Conservation (phyloP, 2,888 invertebrate genomes). For the Caradrina clavipalpis region DNA sequence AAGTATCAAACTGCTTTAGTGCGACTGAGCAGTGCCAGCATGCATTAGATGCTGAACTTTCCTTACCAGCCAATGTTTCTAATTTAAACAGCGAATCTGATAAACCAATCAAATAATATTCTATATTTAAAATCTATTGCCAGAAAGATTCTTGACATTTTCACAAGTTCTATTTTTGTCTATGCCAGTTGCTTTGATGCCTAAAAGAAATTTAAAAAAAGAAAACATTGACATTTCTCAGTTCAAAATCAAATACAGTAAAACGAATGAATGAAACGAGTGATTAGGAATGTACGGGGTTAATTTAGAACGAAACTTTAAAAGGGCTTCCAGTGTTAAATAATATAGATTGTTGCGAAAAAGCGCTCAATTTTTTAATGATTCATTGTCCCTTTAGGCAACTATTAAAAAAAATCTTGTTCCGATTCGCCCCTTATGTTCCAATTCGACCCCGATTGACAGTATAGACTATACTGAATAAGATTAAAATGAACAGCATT, state of each 20-base stretch:
- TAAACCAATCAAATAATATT: slow-evolving; percentile 55
- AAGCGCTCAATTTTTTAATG: too few species aligned
- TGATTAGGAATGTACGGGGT: too few species aligned
- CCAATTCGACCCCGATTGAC: too few species aligned
- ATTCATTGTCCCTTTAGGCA: too few species aligned
- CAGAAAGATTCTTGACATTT: slow-evolving; percentile 19
- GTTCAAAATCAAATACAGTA: too few species aligned
- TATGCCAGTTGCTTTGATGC: slow-evolving; percentile 51
- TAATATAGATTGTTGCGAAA: too few species aligned
- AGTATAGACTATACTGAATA: background rate
- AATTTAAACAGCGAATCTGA: slow-evolving; percentile 42
- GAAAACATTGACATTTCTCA: too few species aligned
- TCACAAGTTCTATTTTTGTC: slow-evolving; percentile 2
- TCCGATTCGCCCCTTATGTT: too few species aligned
- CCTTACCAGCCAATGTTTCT: slow-evolving; percentile 44
- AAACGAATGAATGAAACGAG: too few species aligned
- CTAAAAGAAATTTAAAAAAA: background rate
- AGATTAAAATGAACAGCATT: background rate
- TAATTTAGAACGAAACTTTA: too few species aligned
- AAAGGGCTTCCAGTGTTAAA: too few species aligned
- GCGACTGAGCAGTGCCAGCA: slow-evolving; percentile 73
- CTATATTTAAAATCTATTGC: slow-evolving; percentile 35
- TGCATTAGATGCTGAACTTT: slow-evolving; percentile 64
- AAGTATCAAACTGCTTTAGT: slow-evolving; percentile 68
- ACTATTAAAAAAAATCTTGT: too few species aligned